Percentiles rank a stretch among this genome's conserved stretches.
Conservation (phyloP, 1,140 invertebrate species). For the Magallana angulata region DNA sequence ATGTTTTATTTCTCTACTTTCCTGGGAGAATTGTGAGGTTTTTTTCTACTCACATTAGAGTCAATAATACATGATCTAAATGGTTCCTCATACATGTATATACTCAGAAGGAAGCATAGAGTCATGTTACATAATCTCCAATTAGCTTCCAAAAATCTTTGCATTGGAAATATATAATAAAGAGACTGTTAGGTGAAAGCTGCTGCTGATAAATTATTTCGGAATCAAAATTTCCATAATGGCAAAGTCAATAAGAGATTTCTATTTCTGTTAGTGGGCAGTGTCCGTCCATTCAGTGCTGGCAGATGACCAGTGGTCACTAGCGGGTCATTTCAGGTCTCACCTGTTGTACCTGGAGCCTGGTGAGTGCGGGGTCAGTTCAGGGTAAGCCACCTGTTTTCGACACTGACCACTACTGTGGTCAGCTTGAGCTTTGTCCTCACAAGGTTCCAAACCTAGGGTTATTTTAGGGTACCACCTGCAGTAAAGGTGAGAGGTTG, state of each 20-base stretch:
- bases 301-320: slow-evolving; percentile 26
- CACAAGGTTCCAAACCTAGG: neutral
- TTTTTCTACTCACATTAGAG: too few species aligned
- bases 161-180: too few species aligned
- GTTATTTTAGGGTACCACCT: slow-evolving; percentile 35
- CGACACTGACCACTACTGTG: neutral
- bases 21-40: too few species aligned
- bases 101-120: too few species aligned
- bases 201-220: too few species aligned
- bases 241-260: neutral
- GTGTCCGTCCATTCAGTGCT: neutral
- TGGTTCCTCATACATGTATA: too few species aligned
- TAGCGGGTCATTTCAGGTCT: slow-evolving; percentile 20
- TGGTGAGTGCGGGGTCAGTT: slow-evolving; percentile 26
- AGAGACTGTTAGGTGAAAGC: too few species aligned
- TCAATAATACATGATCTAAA: too few species aligned
- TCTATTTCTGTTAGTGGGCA: neutral
- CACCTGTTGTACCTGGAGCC: slow-evolving; percentile 1
- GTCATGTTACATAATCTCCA: too few species aligned
- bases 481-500: slow-evolving; percentile 8
- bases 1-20: too few species aligned
- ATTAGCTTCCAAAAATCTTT: too few species aligned
- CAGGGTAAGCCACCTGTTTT: slow-evolving; percentile 22
- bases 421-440: slow-evolving; percentile 19
- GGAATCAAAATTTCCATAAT: too few species aligned